phyloP scores from a whole-genome alignment of 1,140 invertebrate genomes.

The Saccostrea cuccullata region DNA sequence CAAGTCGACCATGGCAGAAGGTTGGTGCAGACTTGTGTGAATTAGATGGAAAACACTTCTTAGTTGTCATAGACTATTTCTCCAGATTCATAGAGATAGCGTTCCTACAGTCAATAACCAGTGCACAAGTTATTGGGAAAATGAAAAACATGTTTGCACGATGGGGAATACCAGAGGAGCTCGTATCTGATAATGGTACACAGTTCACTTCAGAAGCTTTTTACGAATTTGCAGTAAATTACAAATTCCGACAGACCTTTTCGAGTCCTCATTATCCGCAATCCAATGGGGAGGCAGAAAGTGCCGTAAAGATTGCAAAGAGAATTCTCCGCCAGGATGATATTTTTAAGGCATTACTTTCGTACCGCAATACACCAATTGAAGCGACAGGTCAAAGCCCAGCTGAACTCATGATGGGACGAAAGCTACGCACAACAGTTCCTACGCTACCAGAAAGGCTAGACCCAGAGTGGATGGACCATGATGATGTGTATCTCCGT shows the following conservation, averaged over 20 bases:
- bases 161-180: constrained; percentile 52
- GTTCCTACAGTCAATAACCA: constrained; percentile 37
- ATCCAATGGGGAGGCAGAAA: constrained; percentile 48
- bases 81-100: constrained; percentile 53
- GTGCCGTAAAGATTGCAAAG: constrained; percentile 48
- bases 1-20: not conserved
- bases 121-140: constrained; percentile 38
- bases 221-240: constrained; percentile 30
- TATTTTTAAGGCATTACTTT: constrained; percentile 42
- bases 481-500: too few relatives aligned
- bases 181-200: constrained; percentile 42
- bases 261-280: constrained; percentile 49
- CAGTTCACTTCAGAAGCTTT: constrained; percentile 46
- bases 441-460: not conserved
- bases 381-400: constrained; percentile 44
- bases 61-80: constrained; percentile 53
- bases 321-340: constrained; percentile 40
- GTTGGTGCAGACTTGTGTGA: constrained; percentile 10
- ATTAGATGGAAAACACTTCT: constrained; percentile 34
- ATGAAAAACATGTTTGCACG: constrained; percentile 48
- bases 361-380: constrained; percentile 42
- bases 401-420: constrained; percentile 49
- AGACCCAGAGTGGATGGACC: constrained; percentile 14
- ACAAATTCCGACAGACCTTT: constrained; percentile 39
- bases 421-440: constrained; percentile 33